Base-by-base conservation (phyloP, 92 coral and sea anemone species). In the Porites evermanni region DNA sequence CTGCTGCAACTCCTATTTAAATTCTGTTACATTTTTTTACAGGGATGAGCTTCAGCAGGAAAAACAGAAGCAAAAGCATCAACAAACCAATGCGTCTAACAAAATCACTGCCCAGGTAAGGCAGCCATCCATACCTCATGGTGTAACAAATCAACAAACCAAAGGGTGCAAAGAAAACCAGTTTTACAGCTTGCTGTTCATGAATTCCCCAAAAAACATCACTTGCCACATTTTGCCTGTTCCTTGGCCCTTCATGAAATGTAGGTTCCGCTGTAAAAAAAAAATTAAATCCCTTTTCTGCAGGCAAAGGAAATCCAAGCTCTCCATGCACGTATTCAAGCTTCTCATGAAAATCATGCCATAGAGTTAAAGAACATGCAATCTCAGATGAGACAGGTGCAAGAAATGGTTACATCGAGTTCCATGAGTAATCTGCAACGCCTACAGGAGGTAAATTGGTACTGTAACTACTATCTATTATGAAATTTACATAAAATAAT, bases 271-370 rank as follows among this genome's bases (percentile, higher is more conserved):
- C 12, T 54, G 16, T 56, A 11, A 56, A 2, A 13, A 7, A 14
- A 16, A 64, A 53, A 54, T 56, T n/a, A 12, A 7, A 54, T 29
- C 11, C 5, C 4, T 19, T 54, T 12, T 38, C 3, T 32, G 23
- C 64, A 97, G 99, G 90, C 91, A 2, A 93, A 97, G 82, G 99
- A 97, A 75, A 93, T 95, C 70, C 95, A 97, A 85, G 99, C 99
- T 73, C 89, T 97, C 59, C 95, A 95, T 72, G 84, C 91, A 11
- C 91, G 99, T n/a, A 97, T 97, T 94, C 88, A 89, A 74, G 96
- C 94, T n/a, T 89, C 97, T 12, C 99, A 97, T 81, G 92, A 95
- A 17, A 92, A 86, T 83, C 97, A 97, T 88, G 77, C 88, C n/a
- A 59, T 83, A 44, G 99, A 97, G 63, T 82, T 84, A 75, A 95